Conservation (phyloP, 2,888 invertebrate genomes). For the Chymomyza caudatula region DNA sequence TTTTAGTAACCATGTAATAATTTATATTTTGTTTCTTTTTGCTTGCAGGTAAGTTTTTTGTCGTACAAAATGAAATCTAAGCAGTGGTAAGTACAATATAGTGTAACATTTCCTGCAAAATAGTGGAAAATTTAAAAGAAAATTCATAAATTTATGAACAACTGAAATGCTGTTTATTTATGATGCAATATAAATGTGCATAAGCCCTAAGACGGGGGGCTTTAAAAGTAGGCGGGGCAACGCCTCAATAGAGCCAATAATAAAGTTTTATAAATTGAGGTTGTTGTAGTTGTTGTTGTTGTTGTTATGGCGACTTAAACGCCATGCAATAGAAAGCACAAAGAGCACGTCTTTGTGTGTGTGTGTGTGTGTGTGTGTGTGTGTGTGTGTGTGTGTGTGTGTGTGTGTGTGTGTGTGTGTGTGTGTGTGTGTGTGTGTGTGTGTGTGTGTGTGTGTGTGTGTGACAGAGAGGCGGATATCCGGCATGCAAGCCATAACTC, state of each 20-base stretch:
- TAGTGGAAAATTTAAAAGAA: not conserved
- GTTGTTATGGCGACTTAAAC: not conserved
- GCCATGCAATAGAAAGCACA: not conserved
- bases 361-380: not conserved
- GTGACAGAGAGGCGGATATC: conserved; percentile 54
- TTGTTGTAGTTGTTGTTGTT: not conserved
- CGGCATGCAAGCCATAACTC: conserved; percentile 72
- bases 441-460: conserved; percentile 27
- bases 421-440: conserved; percentile 11
- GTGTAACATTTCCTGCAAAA: not conserved
- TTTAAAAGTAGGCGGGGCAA: conserved; percentile 9
- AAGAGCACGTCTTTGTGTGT: not conserved
- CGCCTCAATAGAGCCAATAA: conserved; percentile 63
- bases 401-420: conserved; percentile 6
- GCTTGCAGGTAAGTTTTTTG: conserved; percentile 54
- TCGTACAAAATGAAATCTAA: not conserved
- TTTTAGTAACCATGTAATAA: not conserved
- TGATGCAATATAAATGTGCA: conserved; percentile 41
- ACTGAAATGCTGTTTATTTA: conserved; percentile 63
- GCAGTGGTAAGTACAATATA: conserved; percentile 50
- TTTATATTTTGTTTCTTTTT: not conserved
- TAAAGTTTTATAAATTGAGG: conserved; percentile 52
- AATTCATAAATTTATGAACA: conserved; percentile 47
- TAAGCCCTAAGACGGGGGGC: conserved; percentile 1
- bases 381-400: conserved; percentile 30